Evolutionary conservation across 1,140 invertebrate genomes (phyloP).

Genomic region (Matsumurasca onukii): DNA sequence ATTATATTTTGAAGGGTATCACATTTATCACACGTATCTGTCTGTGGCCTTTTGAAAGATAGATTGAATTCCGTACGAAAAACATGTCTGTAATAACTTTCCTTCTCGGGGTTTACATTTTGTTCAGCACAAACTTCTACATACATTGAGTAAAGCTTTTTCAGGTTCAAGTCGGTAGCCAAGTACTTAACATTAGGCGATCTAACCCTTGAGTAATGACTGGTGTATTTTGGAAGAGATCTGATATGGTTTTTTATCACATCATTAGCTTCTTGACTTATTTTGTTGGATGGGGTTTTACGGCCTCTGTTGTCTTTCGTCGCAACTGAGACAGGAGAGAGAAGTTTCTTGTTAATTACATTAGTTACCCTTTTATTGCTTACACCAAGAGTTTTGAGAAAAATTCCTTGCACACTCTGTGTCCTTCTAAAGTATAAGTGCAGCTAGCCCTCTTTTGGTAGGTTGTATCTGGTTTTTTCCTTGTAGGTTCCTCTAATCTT

Average conservation of each 20-base stretch:
- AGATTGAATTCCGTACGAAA: slow-evolving; percentile 1
- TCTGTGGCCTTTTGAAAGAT: not conserved
- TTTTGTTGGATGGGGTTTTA: not conserved
- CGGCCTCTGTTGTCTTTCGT: not conserved
- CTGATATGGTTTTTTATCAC: not conserved
- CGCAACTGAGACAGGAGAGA: not conserved
- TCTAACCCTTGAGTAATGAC: not conserved
- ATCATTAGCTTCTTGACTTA: not conserved
- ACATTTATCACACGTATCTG: slow-evolving; percentile 15
- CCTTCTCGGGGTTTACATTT: not conserved
- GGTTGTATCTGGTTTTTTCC: not conserved
- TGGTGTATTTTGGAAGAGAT: not conserved
- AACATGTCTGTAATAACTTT: not conserved
- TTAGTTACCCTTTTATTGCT: not conserved
- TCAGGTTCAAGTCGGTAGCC: not conserved
- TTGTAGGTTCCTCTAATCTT: not conserved
- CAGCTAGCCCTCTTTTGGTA: not conserved
- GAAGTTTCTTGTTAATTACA: not conserved
- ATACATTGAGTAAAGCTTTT: not conserved
- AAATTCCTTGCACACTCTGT: slow-evolving; percentile 10
- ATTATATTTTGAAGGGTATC: slow-evolving; percentile 11
- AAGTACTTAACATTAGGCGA: not conserved
- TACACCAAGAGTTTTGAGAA: slow-evolving; percentile 22
- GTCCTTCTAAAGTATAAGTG: not conserved
- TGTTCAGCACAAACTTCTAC: not conserved